Conservation (phyloP, 1,140 invertebrate species). For the Eciton burchellii region DNA sequence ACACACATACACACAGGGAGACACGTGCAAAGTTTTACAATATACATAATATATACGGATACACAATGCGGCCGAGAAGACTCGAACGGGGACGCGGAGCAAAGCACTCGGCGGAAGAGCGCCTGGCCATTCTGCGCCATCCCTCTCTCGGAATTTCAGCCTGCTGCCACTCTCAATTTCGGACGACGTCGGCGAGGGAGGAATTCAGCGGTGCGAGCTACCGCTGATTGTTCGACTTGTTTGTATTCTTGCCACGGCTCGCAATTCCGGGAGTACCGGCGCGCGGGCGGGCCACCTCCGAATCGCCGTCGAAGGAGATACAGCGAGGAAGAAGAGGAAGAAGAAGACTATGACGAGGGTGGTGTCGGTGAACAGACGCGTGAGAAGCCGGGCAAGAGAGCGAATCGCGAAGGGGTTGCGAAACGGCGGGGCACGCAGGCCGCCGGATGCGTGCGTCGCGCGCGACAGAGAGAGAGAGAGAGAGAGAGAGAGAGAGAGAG, state of each 20-base stretch:
- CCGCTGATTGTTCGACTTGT: conserved; percentile 23
- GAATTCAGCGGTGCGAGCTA: conserved; percentile 12
- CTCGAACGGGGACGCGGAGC: neutral
- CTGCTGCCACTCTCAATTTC: conserved; percentile 25
- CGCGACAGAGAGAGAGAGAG: too few relatives aligned
- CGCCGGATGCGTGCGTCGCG: conserved; percentile 53
- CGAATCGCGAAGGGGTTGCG: conserved; percentile 15
- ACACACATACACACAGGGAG: too few relatives aligned
- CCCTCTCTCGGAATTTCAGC: neutral
- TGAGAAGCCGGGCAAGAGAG: neutral
- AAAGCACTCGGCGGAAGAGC: neutral
- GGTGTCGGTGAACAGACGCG: too few relatives aligned
- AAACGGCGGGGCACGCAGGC: conserved; percentile 28
- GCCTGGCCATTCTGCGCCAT: neutral
- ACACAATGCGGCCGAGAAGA: neutral
- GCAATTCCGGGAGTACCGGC: conserved; percentile 37
- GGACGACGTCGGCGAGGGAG: neutral
- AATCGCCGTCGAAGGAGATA: conserved; percentile 27
- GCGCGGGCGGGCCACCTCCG: too few relatives aligned
- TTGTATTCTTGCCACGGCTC: conserved; percentile 36
- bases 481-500: too few relatives aligned
- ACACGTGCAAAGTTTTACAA: too few relatives aligned
- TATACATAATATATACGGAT: too few relatives aligned
- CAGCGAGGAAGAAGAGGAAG: neutral
- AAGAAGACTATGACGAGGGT: neutral